A percentile compares a stretch with the other conserved stretches of the same genome.
Evolutionary conservation across 92 coral and sea anemone species (phyloP).

Genomic region (Galaxea fascicularis): DNA sequence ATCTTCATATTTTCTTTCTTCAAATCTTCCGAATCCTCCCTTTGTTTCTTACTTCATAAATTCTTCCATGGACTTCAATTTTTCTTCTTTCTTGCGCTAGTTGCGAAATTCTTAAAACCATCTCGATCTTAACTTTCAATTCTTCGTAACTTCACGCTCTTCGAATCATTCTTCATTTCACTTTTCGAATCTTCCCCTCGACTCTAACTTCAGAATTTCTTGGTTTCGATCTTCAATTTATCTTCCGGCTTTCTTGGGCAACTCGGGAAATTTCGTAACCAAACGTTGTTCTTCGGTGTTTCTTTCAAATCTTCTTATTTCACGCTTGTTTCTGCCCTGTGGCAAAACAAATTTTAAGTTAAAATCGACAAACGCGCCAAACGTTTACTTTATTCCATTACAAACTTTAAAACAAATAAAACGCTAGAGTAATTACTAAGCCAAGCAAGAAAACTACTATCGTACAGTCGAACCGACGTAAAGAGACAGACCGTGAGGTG

Average conservation of each 20-base stretch:
- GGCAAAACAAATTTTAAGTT: slow-evolving; percentile 72
- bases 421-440: neutral
- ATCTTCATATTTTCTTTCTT: neutral
- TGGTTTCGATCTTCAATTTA: slow-evolving; percentile 31
- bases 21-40: neutral
- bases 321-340: slow-evolving; percentile 71
- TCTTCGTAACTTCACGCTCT: slow-evolving; percentile 13
- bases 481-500: neutral
- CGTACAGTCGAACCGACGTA: neutral
- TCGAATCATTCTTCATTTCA: slow-evolving; percentile 22
- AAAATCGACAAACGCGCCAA: slow-evolving; percentile 41
- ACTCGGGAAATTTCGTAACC: slow-evolving; percentile 52
- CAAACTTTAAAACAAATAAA: slow-evolving; percentile 29
- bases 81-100: slow-evolving; percentile 58
- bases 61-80: slow-evolving; percentile 22
- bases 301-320: slow-evolving; percentile 74
- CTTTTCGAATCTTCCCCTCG: slow-evolving; percentile 25
- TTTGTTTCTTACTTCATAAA: neutral
- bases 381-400: slow-evolving; percentile 33
- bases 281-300: slow-evolving; percentile 64
- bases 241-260: slow-evolving; percentile 71
- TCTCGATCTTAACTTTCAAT: neutral
- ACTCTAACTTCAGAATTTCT: slow-evolving; percentile 20
- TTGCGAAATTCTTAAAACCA: slow-evolving; percentile 29
- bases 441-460: neutral